Conservation (phyloP, 2,797 vertebrate genomes). For the Hephaestus fuliginosus region DNA sequence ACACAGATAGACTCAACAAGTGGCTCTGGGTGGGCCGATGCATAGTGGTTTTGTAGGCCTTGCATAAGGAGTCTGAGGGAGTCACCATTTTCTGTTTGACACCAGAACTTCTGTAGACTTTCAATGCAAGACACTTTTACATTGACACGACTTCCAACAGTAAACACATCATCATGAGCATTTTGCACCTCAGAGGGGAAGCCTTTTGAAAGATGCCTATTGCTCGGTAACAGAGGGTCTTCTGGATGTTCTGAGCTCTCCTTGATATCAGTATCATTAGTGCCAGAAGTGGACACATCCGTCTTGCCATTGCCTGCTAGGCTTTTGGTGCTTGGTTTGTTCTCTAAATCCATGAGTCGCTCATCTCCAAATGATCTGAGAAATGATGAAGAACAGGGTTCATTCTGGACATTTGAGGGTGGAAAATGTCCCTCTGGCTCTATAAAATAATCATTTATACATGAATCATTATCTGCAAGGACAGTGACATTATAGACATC, state of each 20-base stretch:
- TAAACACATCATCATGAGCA: slow-evolving; percentile 64
- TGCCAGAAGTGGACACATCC: neutral
- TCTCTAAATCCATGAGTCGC: slow-evolving; percentile 8
- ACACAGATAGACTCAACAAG: slow-evolving; percentile 56
- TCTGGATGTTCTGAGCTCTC: slow-evolving; percentile 11
- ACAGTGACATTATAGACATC: slow-evolving; percentile 87
- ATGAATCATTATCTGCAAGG: slow-evolving; percentile 78
- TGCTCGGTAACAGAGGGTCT: slow-evolving; percentile 1
- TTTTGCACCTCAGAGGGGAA: slow-evolving; percentile 32
- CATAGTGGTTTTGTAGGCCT: slow-evolving; percentile 82
- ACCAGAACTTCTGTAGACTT: slow-evolving; percentile 89
- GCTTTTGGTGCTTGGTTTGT: neutral
- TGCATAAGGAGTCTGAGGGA: slow-evolving; percentile 84
- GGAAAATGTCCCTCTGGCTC: slow-evolving; percentile 45
- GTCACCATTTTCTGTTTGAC: slow-evolving; percentile 80
- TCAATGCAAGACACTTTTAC: slow-evolving; percentile 87
- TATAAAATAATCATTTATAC: slow-evolving; percentile 85
- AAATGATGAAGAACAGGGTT: neutral
- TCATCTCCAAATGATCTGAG: slow-evolving; percentile 18
- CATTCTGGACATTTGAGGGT: neutral
- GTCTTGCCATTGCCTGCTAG: slow-evolving; percentile 41
- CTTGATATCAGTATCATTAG: slow-evolving; percentile 13
- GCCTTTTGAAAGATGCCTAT: slow-evolving; percentile 18
- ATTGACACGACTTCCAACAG: slow-evolving; percentile 84
- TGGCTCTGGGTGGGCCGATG: slow-evolving; percentile 21